Conservation (phyloP, 2,797 vertebrate species). For the Bradypodion pumilum region DNA sequence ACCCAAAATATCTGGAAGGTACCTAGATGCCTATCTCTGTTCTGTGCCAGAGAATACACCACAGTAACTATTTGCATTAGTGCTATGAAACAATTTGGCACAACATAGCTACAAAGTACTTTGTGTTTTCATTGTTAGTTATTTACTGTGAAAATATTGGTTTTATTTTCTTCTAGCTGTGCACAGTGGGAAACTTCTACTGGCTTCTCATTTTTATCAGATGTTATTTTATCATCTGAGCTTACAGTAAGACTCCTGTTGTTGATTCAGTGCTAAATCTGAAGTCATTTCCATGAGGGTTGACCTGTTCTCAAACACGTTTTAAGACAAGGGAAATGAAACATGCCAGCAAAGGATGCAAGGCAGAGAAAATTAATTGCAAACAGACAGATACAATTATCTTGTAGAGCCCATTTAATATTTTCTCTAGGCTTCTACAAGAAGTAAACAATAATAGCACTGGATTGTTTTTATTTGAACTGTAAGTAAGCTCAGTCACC, state of each 20-base stretch:
- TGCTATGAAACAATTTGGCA: neutral
- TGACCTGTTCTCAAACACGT: conserved; percentile 26
- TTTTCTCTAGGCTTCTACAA: conserved; percentile 55
- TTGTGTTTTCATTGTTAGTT: neutral
- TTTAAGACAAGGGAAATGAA: conserved; percentile 42
- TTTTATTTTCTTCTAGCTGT: conserved; percentile 6
- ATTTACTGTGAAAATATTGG: neutral
- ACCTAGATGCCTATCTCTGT: neutral
- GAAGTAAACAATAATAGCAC: conserved; percentile 45
- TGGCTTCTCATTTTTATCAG: conserved; percentile 35
- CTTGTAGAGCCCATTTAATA: conserved; percentile 61
- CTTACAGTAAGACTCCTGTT: conserved; percentile 30
- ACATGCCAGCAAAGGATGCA: conserved; percentile 39
- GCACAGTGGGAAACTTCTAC: conserved; percentile 15
- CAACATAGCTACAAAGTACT: neutral
- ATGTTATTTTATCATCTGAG: conserved; percentile 13
- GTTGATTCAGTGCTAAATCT: conserved; percentile 21
- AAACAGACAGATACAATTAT: conserved; percentile 61
- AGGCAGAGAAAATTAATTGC: conserved; percentile 57
- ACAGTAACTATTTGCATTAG: neutral
- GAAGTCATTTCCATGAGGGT: neutral
- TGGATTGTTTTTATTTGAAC: conserved; percentile 52
- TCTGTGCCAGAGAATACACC: neutral
- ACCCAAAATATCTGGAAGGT: neutral
- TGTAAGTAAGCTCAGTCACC: conserved; percentile 42